phyloP scores from a whole-genome alignment of 2,888 invertebrate species.

The Gandaritis pyraliata region DNA sequence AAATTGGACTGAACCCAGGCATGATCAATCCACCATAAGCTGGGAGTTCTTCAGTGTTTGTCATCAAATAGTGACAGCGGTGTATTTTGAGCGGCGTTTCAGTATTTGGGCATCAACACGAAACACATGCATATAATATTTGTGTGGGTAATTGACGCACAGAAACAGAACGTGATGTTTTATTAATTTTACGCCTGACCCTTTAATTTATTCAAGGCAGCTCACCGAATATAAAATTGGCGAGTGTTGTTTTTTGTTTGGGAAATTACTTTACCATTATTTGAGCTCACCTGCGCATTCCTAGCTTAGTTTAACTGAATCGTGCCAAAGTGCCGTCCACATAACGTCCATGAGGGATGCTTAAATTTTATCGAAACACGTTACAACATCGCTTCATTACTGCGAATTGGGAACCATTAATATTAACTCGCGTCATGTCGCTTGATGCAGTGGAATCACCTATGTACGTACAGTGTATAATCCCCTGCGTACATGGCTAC shows the following conservation, averaged over 20 bases:
- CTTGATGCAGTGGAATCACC: constrained; percentile 9
- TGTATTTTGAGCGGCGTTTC: no score
- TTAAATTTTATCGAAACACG: constrained; percentile 59
- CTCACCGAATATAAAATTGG: not conserved
- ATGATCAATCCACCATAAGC: no score
- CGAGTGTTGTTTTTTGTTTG: not conserved
- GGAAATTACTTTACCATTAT: not conserved
- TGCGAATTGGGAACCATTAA: constrained; percentile 43
- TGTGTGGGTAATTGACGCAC: not conserved
- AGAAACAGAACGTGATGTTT: not conserved
- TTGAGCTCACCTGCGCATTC: constrained; percentile 6
- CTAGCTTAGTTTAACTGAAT: constrained; percentile 26
- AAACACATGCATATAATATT: not conserved
- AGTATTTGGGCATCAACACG: not conserved
- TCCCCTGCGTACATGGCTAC: not conserved
- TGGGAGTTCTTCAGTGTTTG: no score
- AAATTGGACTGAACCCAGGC: no score
- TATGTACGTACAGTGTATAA: not conserved
- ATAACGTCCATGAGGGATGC: constrained; percentile 51
- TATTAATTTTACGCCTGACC: not conserved
- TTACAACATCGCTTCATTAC: constrained; percentile 58
- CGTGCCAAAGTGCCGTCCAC: constrained; percentile 37
- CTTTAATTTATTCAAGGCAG: constrained; percentile 1
- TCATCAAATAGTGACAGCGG: no score
- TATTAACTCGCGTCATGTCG: constrained; percentile 25